phyloP scores from a whole-genome alignment of 2,797 vertebrate species.

The Petrocephalus sullivani region DNA sequence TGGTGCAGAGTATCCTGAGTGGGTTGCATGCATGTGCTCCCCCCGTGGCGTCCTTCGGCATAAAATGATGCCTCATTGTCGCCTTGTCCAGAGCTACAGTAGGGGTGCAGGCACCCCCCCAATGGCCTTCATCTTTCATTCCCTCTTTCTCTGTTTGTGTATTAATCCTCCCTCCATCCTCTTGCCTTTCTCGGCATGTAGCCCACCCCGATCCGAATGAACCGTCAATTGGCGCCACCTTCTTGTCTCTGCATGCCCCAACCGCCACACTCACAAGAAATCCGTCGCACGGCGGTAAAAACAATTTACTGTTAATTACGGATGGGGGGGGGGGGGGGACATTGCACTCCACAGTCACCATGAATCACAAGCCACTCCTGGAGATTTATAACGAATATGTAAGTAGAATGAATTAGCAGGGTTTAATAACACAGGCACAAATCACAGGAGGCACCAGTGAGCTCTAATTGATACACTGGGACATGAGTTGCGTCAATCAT shows the following conservation, averaged over 20 bases:
- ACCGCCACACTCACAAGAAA: slow-evolving; percentile 87
- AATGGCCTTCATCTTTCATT: not conserved
- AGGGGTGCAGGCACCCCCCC: not conserved
- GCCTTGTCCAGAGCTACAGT: not conserved
- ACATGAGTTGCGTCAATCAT: slow-evolving; percentile 89
- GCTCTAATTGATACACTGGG: slow-evolving; percentile 92
- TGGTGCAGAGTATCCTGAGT: not conserved
- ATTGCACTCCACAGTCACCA: slow-evolving; percentile 80
- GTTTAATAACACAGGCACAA: slow-evolving; percentile 96
- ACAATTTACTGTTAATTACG: slow-evolving; percentile 99
- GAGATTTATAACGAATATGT: slow-evolving; percentile 94
- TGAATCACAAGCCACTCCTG: slow-evolving; percentile 84
- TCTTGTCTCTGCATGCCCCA: slow-evolving; percentile 69
- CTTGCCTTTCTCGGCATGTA: slow-evolving; percentile 47
- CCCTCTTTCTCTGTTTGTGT: not conserved
- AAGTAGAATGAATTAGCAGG: slow-evolving; percentile 93
- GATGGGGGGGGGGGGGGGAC: slow-evolving; percentile 91
- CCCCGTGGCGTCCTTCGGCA: not conserved
- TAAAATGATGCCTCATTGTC: not conserved
- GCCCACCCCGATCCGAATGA: slow-evolving; percentile 65
- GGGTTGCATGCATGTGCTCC: not conserved
- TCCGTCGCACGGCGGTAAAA: slow-evolving; percentile 92
- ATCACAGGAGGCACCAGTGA: slow-evolving; percentile 86
- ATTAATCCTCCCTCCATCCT: slow-evolving; percentile 30
- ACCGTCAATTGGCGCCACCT: slow-evolving; percentile 69